phyloP scores from a whole-genome alignment of 2,888 invertebrate genomes.

The Galerucella pusilla region DNA sequence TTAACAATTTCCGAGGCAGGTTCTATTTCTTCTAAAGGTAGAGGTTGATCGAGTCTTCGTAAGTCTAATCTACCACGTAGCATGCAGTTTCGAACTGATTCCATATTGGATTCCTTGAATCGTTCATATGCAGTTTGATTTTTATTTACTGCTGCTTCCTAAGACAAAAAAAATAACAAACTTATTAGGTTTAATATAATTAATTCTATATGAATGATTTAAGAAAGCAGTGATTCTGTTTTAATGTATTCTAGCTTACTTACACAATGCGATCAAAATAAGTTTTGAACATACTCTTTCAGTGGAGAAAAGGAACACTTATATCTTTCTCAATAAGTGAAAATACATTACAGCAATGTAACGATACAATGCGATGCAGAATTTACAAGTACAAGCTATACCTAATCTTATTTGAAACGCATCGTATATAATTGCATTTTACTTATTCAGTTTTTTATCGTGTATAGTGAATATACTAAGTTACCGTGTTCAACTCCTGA shows the following conservation, averaged over 20 bases:
- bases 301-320: not conserved
- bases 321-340: not conserved
- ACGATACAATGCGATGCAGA: too few relatives aligned
- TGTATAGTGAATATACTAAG: conserved; percentile 10
- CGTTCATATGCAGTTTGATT: conserved; percentile 86
- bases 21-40: conserved; percentile 91
- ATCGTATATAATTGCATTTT: not conserved
- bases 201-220: not conserved
- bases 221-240: not conserved
- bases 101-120: conserved; percentile 86
- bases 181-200: not conserved
- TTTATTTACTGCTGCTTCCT: conserved; percentile 90
- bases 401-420: not conserved
- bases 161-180: conserved; percentile 16
- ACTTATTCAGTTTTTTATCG: conserved; percentile 5
- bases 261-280: conserved; percentile 1
- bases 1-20: conserved; percentile 95
- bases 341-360: not conserved
- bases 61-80: conserved; percentile 94
- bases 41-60: conserved; percentile 78
- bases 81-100: conserved; percentile 87
- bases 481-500: conserved; percentile 11
- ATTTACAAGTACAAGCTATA: not conserved
- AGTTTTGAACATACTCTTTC: not conserved
- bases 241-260: conserved; percentile 7